phyloP scores from a whole-genome alignment of 2,888 invertebrate species.

The Heterodera filipjevi region DNA sequence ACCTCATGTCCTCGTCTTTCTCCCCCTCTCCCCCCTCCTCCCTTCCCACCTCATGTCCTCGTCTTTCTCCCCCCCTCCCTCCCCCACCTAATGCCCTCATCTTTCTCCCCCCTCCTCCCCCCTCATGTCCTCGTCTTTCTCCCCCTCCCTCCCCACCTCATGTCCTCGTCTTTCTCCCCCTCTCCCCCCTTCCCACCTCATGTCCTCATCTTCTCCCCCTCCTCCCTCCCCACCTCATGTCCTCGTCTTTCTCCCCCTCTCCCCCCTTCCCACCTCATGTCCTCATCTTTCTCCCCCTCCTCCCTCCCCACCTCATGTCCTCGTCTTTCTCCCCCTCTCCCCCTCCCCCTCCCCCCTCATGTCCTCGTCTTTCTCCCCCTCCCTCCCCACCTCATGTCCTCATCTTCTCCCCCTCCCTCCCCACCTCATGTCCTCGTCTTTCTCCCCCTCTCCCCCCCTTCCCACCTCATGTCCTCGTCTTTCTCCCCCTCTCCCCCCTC shows the following conservation, averaged over 20 bases:
- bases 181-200: not conserved
- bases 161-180: too few relatives aligned
- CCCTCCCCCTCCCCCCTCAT: slow-evolving; percentile 4
- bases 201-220: slow-evolving; percentile 66
- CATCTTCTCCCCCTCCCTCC: too few relatives aligned
- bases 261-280: slow-evolving; percentile 23
- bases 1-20: slow-evolving; percentile 58
- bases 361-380: slow-evolving; percentile 66
- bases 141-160: slow-evolving; percentile 72
- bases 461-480: slow-evolving; percentile 52
- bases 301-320: slow-evolving; percentile 88
- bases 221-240: slow-evolving; percentile 82
- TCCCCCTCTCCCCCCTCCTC: slow-evolving; percentile 66
- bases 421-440: slow-evolving; percentile 55
- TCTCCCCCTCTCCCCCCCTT: slow-evolving; percentile 64
- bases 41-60: slow-evolving; percentile 44
- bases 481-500: slow-evolving; percentile 66
- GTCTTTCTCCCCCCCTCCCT: slow-evolving; percentile 66
- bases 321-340: too few relatives aligned
- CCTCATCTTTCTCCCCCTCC: slow-evolving; percentile 66
- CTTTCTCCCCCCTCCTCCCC: not conserved
- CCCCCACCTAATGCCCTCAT: too few relatives aligned
- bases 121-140: slow-evolving; percentile 61
- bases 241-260: too few relatives aligned
- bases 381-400: slow-evolving; percentile 74